Evolutionary conservation across 2,888 invertebrate species (phyloP), one percentile per base, ranked within the genome.

Genomic region (Arctia plantaginis): DNA sequence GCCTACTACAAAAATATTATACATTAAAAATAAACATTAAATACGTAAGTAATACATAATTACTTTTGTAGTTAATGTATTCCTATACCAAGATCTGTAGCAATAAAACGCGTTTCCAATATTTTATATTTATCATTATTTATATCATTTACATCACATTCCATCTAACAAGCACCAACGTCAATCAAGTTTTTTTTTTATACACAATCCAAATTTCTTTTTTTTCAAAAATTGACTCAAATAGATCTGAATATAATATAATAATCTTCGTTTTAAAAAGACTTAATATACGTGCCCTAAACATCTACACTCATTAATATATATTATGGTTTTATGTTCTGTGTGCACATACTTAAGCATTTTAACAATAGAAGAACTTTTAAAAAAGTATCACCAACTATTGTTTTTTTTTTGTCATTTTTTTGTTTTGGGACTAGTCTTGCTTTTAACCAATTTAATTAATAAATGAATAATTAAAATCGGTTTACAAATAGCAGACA

Each of bases 91-190:
- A 12, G n/a, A 55, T n/a, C 13, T 10, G 3, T 23, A 3, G n/a
- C n/a, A 27, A 55, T 55, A 55, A 55, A 55, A 59, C 27, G 59
- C 27, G 66, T 44, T 67, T 65, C 51, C 15, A 51, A 13, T 55
- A 35, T 51, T 27, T 41, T 65, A 41, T 35, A 33, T 68, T 41
- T 55, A 65, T 35, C 18, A n/a, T 65, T 69, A 69, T 69, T 66
- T 30, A 72, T 69, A 69, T 30, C 55, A 66, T 72, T 81, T 74
- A 76, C 80, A 87, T 86, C 87, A 89, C 86, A 88, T 87, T 86
- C 86, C 85, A 81, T 88, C 89, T 90, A 91, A 82, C 67, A 93
- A 93, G 93, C 93, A 93, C 93, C 93, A 92, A 90, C 86, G 86
- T 87, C 81, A 89, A 91, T 88, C 87, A 87, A 91, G 89, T 88